A percentile compares a stretch with the other conserved stretches of the same genome.
These are phyloP conservation scores for Diabrotica undecimpunctata DNA, from an alignment of 1,140 invertebrate genomes.

Conservation along the genomic window DNA sequence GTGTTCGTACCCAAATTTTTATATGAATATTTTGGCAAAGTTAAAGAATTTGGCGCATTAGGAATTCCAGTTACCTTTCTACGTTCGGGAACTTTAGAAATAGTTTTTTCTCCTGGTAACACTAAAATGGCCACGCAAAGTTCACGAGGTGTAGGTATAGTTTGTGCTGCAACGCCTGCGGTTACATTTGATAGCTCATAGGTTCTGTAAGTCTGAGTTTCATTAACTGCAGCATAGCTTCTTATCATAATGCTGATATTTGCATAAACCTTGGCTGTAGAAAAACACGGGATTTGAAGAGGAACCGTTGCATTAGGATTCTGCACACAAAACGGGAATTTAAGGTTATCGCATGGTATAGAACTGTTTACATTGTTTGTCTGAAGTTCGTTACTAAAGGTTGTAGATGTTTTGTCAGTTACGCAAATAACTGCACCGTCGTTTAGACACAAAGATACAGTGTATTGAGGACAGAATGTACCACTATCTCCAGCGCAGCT, in stretches of 20 bases:
- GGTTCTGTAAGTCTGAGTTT: neutral
- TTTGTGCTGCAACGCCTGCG: too few relatives aligned
- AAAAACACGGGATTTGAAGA: conserved; percentile 24
- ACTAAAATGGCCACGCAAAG: conserved; percentile 8
- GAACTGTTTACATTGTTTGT: conserved; percentile 16
- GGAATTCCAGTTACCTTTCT: conserved; percentile 2
- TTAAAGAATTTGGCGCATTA: neutral
- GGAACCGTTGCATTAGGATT: conserved; percentile 11
- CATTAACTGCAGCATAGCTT: neutral
- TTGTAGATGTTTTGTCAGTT: conserved; percentile 15
- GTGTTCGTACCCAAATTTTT: neutral
- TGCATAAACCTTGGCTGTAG: conserved; percentile 17
- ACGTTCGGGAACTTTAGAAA: neutral
- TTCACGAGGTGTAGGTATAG: neutral
- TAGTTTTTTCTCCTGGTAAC: neutral
- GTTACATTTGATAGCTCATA: neutral
- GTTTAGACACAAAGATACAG: conserved; percentile 21
- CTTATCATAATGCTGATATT: conserved; percentile 16
- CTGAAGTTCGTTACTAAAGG: conserved; percentile 17
- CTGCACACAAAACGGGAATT: conserved; percentile 9
- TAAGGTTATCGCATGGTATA: conserved; percentile 21
- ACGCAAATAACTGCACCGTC: conserved; percentile 28
- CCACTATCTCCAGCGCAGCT: conserved; percentile 20
- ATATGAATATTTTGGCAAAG: conserved; percentile 3
- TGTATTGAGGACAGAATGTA: conserved; percentile 23